These are phyloP conservation scores for Pedionomus torquatus DNA, from an alignment of 2,113 vertebrate genomes.

Conservation along the genomic window DNA sequence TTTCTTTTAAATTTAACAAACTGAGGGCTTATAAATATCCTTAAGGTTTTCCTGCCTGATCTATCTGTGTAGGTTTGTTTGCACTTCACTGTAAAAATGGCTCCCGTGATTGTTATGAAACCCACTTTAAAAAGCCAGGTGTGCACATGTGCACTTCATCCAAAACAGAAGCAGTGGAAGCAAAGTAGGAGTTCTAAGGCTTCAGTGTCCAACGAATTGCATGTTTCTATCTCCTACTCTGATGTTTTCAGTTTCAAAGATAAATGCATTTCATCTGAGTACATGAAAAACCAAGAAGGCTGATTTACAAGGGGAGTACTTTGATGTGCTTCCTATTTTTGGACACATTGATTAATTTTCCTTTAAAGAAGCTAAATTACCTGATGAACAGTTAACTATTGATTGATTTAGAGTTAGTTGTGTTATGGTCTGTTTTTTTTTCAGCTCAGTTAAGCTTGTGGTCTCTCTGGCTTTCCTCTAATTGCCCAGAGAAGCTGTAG, in stretches of 20 bases:
- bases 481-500: not conserved
- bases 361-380: not conserved
- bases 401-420: not conserved
- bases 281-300: not conserved
- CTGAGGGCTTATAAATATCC: not conserved
- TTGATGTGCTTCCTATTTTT: not conserved
- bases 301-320: not conserved
- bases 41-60: not conserved
- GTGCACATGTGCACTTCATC: not conserved
- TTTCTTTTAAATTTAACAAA: not conserved
- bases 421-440: not conserved
- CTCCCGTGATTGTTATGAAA: not conserved
- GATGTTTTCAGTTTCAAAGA: not conserved
- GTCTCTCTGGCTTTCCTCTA: not conserved
- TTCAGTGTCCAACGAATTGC: accelerated
- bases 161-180: not conserved
- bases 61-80: not conserved
- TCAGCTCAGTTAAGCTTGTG: not conserved
- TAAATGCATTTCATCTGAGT: not conserved
- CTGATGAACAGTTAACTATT: not conserved
- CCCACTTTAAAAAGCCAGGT: not conserved
- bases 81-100: not conserved
- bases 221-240: not conserved
- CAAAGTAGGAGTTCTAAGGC: not conserved
- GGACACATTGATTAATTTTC: not conserved